Evolutionary conservation across 1,140 invertebrate species (phyloP).

Genomic region (Bombus picipes): DNA sequence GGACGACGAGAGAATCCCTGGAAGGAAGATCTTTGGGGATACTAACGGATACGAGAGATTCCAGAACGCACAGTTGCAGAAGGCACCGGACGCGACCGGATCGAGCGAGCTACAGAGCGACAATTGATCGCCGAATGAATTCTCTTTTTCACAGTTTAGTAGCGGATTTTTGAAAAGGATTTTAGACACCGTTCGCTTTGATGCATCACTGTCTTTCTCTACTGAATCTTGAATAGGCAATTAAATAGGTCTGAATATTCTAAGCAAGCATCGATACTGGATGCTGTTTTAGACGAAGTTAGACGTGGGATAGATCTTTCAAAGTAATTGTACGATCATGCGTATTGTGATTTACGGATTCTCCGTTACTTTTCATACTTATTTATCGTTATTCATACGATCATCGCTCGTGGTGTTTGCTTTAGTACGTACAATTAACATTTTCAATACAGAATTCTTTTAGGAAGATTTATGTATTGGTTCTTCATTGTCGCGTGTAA

Average conservation of each 20-base stretch:
- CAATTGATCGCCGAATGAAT: constrained; percentile 49
- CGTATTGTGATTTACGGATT: constrained; percentile 6
- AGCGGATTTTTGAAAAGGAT: background rate
- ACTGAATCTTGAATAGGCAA: background rate
- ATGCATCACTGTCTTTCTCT: background rate
- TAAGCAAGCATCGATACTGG: too few relatives aligned
- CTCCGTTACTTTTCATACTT: background rate
- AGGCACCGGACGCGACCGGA: constrained; percentile 60
- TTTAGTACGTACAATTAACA: background rate
- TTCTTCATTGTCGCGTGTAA: background rate
- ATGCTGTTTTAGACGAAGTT: too few relatives aligned
- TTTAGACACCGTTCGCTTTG: background rate
- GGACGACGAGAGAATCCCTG: constrained; percentile 78
- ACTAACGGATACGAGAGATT: constrained; percentile 74
- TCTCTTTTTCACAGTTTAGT: background rate
- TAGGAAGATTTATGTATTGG: background rate
- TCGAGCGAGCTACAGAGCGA: constrained; percentile 64
- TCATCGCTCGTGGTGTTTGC: background rate
- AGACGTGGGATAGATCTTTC: background rate
- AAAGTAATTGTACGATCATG: background rate
- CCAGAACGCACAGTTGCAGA: constrained; percentile 71
- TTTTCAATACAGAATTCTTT: background rate
- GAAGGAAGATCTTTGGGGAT: constrained; percentile 76
- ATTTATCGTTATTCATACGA: constrained; percentile 4
- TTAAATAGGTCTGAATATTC: background rate